Base-by-base conservation (phyloP, 2,888 invertebrate species). In the Drosophila colorata region DNA sequence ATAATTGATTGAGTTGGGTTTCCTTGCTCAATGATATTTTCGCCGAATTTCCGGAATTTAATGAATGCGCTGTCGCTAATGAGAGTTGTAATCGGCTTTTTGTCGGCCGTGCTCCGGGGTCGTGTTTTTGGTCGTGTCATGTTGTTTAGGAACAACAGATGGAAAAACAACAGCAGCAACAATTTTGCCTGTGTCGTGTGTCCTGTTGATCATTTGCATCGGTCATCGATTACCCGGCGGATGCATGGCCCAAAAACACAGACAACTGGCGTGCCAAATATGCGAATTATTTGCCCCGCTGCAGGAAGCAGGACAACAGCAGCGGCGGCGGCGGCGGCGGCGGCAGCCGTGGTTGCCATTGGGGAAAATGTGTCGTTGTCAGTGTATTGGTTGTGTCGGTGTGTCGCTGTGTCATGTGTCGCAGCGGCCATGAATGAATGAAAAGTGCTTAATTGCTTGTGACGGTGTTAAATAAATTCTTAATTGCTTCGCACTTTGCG, bases 391-490 rank as follows among this genome's bases (percentile, higher is more conserved):
- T 18, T 69, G 51, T 55, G 43, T 44, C 5, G 13, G 9, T 37
- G 16, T 20, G 44, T 52, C 56, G 58, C 1, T 20, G 49, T 69
- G 53, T 44, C n/a, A 13, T 41, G 16, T 53, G 67, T 64, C 52
- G 65, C 67, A 46, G 73, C 55, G 77, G 69, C 78, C 89, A 80
- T 89, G 89, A 86, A 86, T 86, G 87, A 84, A 84, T 88, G 86
- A 90, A 90, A 88, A 90, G 89, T 87, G 90, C 90, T 90, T 91
- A 91, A 91, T 91, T 91, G 91, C 91, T 91, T 90, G 91, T 90
- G 90, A 91, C 90, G 90, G 90, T 90, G 90, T 91, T 91, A 91
- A 91, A 91, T 91, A 91, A 90, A 91, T 91, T 91, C 91, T 91
- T 91, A 91, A 91, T 91, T 91, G 91, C 89, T 91, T 91, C 89